These are phyloP conservation scores for Drosophila limbata DNA, from an alignment of 2,888 invertebrate genomes.

Conservation along the genomic window DNA sequence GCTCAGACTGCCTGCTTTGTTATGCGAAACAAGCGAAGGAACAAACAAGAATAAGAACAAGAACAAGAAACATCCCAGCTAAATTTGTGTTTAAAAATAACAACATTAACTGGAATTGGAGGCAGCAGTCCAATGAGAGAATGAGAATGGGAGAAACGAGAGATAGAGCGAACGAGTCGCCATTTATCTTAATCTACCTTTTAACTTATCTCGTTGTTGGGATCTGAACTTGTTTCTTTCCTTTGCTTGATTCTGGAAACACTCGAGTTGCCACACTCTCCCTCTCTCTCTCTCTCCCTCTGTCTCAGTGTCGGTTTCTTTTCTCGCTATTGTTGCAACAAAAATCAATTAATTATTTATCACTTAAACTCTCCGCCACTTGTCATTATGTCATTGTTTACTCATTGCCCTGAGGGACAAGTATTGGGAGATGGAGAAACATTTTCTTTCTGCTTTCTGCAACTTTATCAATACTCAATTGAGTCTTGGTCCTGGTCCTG, in stretches of 20 bases:
- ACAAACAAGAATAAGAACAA: constrained; percentile 71
- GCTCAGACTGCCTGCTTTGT: constrained; percentile 66
- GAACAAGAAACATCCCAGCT: constrained; percentile 62
- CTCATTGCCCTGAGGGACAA: constrained; percentile 74
- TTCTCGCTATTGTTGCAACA: constrained; percentile 73
- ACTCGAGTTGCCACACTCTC: constrained; percentile 22
- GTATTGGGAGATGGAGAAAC: constrained; percentile 13
- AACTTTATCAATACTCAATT: constrained; percentile 85
- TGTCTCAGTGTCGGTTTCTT: neutral
- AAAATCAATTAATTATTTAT: constrained; percentile 85
- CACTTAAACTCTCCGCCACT: constrained; percentile 85
- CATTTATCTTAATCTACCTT: constrained; percentile 82
- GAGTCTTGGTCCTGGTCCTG: constrained; percentile 60
- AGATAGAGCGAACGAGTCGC: constrained; percentile 7
- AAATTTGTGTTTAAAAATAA: constrained; percentile 79
- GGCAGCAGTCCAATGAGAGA: constrained; percentile 21
- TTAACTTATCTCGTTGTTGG: constrained; percentile 80
- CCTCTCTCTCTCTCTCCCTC: constrained; percentile 1
- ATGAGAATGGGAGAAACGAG: neutral
- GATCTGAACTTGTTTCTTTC: constrained; percentile 61
- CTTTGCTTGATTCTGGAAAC: constrained; percentile 33
- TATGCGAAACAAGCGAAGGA: constrained; percentile 78
- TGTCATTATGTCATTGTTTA: constrained; percentile 85
- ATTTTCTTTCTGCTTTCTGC: constrained; percentile 53
- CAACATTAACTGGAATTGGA: constrained; percentile 37